Percentiles rank a stretch among this genome's conserved stretches.
Conservation (phyloP, 2,797 vertebrate species). For the Peromyscus attwateri region DNA sequence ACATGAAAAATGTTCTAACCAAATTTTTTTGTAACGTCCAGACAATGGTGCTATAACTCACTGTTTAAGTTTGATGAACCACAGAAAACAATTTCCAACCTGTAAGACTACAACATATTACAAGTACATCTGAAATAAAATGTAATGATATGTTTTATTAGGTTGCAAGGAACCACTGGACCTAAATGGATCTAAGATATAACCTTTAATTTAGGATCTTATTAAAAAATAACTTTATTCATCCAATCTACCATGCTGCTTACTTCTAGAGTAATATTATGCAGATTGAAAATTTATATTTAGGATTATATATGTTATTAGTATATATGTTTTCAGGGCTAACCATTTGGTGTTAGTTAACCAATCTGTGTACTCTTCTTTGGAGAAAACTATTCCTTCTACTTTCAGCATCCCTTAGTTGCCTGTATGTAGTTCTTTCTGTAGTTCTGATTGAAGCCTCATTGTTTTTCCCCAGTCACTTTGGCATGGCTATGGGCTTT, state of each 20-base stretch:
- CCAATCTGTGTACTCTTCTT: neutral
- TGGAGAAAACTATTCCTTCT: neutral
- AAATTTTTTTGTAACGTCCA: slow-evolving; percentile 58
- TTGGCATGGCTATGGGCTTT: neutral
- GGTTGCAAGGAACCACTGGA: neutral
- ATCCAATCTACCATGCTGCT: neutral
- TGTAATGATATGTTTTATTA: slow-evolving; percentile 20
- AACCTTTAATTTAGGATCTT: slow-evolving; percentile 17
- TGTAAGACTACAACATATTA: neutral
- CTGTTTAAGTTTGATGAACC: slow-evolving; percentile 62
- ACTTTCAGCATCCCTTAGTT: neutral
- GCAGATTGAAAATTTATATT: neutral
- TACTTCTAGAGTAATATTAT: neutral
- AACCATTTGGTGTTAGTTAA: neutral
- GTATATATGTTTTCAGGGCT: neutral
- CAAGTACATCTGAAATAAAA: slow-evolving; percentile 25
- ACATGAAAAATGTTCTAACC: slow-evolving; percentile 66
- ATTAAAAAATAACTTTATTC: slow-evolving; percentile 1
- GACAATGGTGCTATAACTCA: slow-evolving; percentile 67
- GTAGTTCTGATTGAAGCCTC: neutral
- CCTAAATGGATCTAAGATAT: neutral
- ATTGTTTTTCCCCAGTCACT: neutral
- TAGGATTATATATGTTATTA: neutral
- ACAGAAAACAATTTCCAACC: slow-evolving; percentile 20
- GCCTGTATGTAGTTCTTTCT: too few relatives aligned